Evolutionary conservation across 2,888 invertebrate genomes (phyloP), one percentile per base, ranked within the genome.

Genomic region (Nysson spinosus): DNA sequence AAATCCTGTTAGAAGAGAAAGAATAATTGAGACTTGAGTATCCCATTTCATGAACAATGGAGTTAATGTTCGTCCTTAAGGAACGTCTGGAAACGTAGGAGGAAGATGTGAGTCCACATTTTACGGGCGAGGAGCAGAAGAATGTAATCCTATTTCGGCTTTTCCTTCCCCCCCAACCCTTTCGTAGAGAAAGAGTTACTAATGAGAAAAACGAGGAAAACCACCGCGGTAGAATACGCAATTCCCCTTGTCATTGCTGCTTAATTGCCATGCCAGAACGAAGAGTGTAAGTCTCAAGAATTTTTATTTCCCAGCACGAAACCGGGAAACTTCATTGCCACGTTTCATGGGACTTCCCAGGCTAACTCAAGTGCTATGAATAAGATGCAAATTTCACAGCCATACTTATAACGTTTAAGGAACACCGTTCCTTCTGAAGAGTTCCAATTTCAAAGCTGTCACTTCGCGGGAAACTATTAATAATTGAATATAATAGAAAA

Each of bases 81-180:
- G 24, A 26, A 44, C 12, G 28, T 30, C 19, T 16, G 19, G 20
- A 20, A 37, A 11, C 3, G 28, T 4, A 12, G 17, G 39, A 28
- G 9, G 24, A 42, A 11, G 42, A 26, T n/a, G 22, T 12, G 12
- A 22, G n/a, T n/a, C 37, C 19, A 37, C 11, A 4, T 11, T n/a
- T 9, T 6, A n/a, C 26, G 9, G 24, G 22, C n/a, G 52, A 39
- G 34, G 34, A 54, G 19, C n/a, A 24, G 47, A 60, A 47, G 46
- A 60, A 42, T 30, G 61, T 64, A 64, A 64, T 61, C 52, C 42
- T 37, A 47, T 64, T 60, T 46, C 46, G 43, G 22, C 6, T 26
- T 40, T n/a, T 51, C 44, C 32, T 52, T 37, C 26, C 20, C 19
- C 28, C 44, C 28, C 7, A 44, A 17, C 30, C 16, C 14, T 4